These are phyloP conservation scores for Drosophila emarginata DNA, from an alignment of 2,888 invertebrate genomes.

Conservation along the genomic window DNA sequence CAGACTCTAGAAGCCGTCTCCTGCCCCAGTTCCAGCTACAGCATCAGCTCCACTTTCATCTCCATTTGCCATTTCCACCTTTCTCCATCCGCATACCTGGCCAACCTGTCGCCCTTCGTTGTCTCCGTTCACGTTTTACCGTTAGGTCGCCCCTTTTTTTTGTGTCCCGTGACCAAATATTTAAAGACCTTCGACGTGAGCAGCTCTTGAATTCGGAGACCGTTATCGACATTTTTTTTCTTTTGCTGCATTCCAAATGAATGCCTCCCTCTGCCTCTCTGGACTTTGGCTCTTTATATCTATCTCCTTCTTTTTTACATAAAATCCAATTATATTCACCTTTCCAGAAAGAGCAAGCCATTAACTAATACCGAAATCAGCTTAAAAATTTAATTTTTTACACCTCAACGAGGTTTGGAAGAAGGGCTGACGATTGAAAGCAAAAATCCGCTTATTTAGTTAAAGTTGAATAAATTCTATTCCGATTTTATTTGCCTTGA, in stretches of 20 bases:
- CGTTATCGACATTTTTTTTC: constrained; percentile 58
- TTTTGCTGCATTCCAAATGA: constrained; percentile 43
- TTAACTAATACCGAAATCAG: constrained; percentile 73
- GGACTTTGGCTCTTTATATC: not conserved
- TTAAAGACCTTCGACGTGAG: constrained; percentile 65
- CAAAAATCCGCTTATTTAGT: constrained; percentile 36
- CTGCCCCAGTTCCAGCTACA: too few relatives aligned
- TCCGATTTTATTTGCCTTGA: not conserved
- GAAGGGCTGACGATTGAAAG: constrained; percentile 46
- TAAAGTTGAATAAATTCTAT: not conserved
- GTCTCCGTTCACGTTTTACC: constrained; percentile 8
- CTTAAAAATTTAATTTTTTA: constrained; percentile 67
- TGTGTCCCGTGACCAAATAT: constrained; percentile 73
- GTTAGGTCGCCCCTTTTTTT: constrained; percentile 3
- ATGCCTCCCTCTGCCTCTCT: constrained; percentile 8
- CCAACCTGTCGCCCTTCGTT: constrained; percentile 42
- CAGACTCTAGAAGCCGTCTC: not conserved
- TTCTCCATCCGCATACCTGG: constrained; percentile 13
- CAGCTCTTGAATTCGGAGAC: constrained; percentile 49
- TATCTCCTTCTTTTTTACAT: constrained; percentile 11
- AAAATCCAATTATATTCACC: constrained; percentile 70
- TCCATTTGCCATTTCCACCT: not conserved
- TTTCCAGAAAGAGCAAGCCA: constrained; percentile 48
- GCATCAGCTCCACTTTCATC: not conserved
- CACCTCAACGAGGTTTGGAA: constrained; percentile 45